These are phyloP conservation scores for Pyrrhia umbra DNA, from an alignment of 2,888 invertebrate species.

Conservation along the genomic window DNA sequence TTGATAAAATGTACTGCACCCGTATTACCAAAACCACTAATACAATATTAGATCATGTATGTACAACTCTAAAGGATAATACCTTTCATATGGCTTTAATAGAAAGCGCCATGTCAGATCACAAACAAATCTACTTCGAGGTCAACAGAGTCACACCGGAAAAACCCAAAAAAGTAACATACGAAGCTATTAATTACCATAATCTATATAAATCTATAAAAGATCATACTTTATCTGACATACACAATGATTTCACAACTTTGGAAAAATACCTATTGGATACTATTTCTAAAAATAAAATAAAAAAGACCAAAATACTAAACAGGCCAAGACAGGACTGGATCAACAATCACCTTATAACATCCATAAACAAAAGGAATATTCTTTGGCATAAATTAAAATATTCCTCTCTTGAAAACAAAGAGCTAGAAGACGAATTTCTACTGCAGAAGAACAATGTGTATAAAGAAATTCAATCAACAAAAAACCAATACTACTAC, in stretches of 20 bases:
- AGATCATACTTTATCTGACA: neutral
- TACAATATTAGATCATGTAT: neutral
- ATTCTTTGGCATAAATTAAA: slow-evolving; percentile 1
- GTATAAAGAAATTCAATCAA: neutral
- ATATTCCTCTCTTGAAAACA: neutral
- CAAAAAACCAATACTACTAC: slow-evolving; percentile 2
- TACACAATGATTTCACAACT: neutral
- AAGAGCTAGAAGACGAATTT: neutral
- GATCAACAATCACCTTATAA: neutral
- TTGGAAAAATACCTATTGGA: neutral
- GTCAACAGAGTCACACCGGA: neutral
- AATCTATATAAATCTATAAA: neutral
- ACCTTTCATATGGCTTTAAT: slow-evolving; percentile 1
- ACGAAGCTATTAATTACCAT: slow-evolving; percentile 2
- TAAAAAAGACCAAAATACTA: neutral
- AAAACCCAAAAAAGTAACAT: slow-evolving; percentile 1
- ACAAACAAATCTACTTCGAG: neutral
- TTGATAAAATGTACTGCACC: slow-evolving; percentile 6
- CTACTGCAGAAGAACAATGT: slow-evolving; percentile 3
- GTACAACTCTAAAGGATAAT: slow-evolving; percentile 1
- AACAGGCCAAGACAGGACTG: neutral
- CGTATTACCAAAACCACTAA: neutral
- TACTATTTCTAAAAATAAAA: slow-evolving; percentile 1
- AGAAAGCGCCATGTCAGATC: no score
- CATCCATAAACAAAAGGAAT: slow-evolving; percentile 1